These are phyloP conservation scores for Schizaphis graminum DNA, from an alignment of 2,888 invertebrate genomes.

Conservation along the genomic window DNA sequence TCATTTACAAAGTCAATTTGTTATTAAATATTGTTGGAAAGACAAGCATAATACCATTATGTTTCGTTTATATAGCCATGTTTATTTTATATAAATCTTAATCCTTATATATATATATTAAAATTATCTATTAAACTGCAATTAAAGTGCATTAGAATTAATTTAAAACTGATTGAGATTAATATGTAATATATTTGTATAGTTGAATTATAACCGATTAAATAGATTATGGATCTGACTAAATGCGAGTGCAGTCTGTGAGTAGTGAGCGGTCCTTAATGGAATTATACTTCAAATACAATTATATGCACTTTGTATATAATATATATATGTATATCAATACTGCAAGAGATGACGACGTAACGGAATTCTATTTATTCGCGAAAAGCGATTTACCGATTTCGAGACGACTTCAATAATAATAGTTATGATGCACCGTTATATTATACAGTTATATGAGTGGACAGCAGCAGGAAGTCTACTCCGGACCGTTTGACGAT, in stretches of 20 bases:
- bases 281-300: background rate
- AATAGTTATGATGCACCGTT: constrained; percentile 22
- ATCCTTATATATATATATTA: background rate
- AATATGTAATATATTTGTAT: background rate
- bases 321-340: background rate
- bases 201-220: background rate
- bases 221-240: background rate
- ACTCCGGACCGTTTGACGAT: background rate
- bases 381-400: constrained; percentile 21
- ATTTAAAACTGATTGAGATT: background rate
- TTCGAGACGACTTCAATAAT: constrained; percentile 12
- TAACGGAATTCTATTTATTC: constrained; percentile 33
- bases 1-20: background rate
- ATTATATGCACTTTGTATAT: background rate
- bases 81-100: background rate
- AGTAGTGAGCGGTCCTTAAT: background rate
- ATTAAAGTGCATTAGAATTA: background rate
- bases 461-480: background rate
- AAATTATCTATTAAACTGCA: background rate
- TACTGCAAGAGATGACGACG: background rate
- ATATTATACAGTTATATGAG: background rate
- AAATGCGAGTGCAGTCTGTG: background rate
- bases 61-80: too few species aligned
- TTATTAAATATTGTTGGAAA: background rate
- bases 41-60: too few species aligned